Evolutionary conservation across 2,888 invertebrate genomes (phyloP).

Genomic region (Cyaniris semiargus): DNA sequence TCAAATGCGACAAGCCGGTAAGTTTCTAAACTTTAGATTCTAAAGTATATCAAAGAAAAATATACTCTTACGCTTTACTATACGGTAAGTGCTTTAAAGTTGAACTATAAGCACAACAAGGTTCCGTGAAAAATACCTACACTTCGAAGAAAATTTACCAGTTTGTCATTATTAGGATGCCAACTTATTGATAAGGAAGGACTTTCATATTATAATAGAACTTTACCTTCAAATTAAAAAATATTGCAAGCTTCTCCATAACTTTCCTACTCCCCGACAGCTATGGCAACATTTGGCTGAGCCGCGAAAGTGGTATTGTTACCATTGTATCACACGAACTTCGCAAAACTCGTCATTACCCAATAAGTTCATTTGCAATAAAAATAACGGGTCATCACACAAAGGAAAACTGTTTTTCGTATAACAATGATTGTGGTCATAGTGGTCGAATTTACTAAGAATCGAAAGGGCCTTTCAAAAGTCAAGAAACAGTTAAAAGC

Average conservation of each 20-base stretch:
- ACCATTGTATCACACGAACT: conserved; percentile 56
- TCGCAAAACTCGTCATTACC: conserved; percentile 54
- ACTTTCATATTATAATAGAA: no score
- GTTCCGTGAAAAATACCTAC: no score
- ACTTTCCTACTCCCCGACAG: conserved; percentile 47
- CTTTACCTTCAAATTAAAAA: no score
- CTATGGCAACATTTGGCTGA: conserved; percentile 62
- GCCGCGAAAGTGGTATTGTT: conserved; percentile 66
- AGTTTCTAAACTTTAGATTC: no score
- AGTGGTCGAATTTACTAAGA: conserved; percentile 5
- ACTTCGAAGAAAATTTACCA: no score
- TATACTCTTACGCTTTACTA: no score
- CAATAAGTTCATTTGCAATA: conserved; percentile 54
- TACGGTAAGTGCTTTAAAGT: no score
- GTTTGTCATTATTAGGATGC: no score
- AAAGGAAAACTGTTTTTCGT: background rate
- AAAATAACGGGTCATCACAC: background rate
- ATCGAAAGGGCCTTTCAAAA: background rate
- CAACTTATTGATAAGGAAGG: no score
- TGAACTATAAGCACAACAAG: no score
- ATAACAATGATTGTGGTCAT: conserved; percentile 3
- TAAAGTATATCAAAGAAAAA: no score
- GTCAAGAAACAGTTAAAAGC: background rate
- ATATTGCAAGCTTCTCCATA: conserved; percentile 44
- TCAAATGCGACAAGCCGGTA: no score